A percentile compares a stretch with the other conserved stretches of the same genome.
Evolutionary conservation across 2,888 invertebrate species (phyloP).

Genomic region (Amblyjoppa fuscipennis): DNA sequence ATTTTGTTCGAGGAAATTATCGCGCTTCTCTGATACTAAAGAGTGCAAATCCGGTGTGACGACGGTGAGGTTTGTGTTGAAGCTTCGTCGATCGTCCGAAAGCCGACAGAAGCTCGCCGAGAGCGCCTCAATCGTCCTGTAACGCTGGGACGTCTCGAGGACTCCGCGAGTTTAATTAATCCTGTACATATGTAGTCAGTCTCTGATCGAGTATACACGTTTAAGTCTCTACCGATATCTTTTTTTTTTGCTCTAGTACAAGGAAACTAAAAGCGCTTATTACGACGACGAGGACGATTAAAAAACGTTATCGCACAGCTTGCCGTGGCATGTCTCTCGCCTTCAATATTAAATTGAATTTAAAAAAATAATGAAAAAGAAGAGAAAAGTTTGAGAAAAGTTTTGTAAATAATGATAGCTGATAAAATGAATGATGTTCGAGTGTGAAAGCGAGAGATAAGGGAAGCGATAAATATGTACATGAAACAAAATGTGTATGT

Average conservation of each 20-base stretch:
- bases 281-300: slow-evolving; percentile 55
- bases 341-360: slow-evolving; percentile 42
- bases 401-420: slow-evolving; percentile 58
- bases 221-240: slow-evolving; percentile 60
- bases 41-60: slow-evolving; percentile 59
- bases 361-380: slow-evolving; percentile 5
- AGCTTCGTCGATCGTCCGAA: slow-evolving; percentile 26
- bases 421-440: slow-evolving; percentile 34
- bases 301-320: slow-evolving; percentile 47
- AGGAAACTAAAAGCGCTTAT: slow-evolving; percentile 73
- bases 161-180: slow-evolving; percentile 27
- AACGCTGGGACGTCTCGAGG: slow-evolving; percentile 42
- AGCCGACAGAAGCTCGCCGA: slow-evolving; percentile 45
- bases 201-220: slow-evolving; percentile 54
- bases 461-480: slow-evolving; percentile 33
- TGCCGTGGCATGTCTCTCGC: slow-evolving; percentile 62
- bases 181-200: slow-evolving; percentile 67
- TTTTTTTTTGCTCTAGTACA: slow-evolving; percentile 70
- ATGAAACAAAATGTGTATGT: slow-evolving; percentile 26
- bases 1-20: background rate
- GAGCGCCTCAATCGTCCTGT: slow-evolving; percentile 8
- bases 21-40: slow-evolving; percentile 47
- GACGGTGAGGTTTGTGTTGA: slow-evolving; percentile 14
- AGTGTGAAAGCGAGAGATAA: slow-evolving; percentile 26
- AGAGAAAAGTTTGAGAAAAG: slow-evolving; percentile 23